phyloP scores from a whole-genome alignment of 2,113 vertebrate species.

The Pycnonotus jocosus region DNA sequence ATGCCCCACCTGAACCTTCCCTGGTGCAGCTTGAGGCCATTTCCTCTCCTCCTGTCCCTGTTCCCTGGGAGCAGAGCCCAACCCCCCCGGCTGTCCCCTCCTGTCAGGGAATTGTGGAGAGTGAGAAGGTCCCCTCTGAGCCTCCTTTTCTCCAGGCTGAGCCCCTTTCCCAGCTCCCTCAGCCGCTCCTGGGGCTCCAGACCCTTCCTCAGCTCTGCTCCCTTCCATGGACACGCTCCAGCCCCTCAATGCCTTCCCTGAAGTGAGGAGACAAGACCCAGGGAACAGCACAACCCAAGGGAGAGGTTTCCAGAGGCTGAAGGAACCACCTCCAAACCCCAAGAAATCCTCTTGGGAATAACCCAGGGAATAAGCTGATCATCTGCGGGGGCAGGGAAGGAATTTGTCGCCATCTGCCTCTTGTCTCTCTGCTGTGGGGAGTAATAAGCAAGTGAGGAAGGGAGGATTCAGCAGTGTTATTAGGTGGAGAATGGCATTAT shows the following conservation, averaged over 20 bases:
- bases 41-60: neutral
- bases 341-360: slow-evolving; percentile 18
- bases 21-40: rapidly evolving
- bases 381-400: slow-evolving; percentile 63
- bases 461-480: slow-evolving; percentile 51
- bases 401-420: slow-evolving; percentile 76
- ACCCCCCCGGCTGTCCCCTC: rapidly evolving
- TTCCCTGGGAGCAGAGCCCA: neutral
- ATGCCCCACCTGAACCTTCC: neutral
- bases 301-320: slow-evolving; percentile 60
- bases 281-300: neutral
- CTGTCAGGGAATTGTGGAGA: neutral
- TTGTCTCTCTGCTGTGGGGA: slow-evolving; percentile 69
- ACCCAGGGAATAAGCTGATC: slow-evolving; percentile 64
- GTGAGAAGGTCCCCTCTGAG: neutral
- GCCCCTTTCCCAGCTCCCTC: neutral
- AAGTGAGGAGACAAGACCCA: neutral
- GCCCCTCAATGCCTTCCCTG: neutral
- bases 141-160: neutral
- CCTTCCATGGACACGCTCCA: neutral
- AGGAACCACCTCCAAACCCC: neutral
- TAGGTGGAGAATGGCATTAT: slow-evolving; percentile 14
- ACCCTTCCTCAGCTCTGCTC: neutral
- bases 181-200: rapidly evolving
- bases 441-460: slow-evolving; percentile 63